Evolutionary conservation across 2,113 vertebrate species (phyloP).

Genomic region (Oxygymnocypris stewartii): DNA sequence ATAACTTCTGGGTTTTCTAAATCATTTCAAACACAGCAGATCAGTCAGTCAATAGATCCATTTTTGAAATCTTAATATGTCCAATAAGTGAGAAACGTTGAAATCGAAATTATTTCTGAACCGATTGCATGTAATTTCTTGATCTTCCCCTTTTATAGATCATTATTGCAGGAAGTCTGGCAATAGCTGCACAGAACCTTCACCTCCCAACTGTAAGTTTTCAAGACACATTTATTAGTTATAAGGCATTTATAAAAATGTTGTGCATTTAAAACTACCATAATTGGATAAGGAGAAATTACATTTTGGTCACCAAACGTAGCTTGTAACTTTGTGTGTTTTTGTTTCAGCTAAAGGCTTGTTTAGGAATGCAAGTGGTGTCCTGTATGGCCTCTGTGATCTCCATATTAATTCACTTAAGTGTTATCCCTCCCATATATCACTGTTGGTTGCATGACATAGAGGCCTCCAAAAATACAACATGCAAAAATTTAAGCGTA

Average conservation of each 20-base stretch:
- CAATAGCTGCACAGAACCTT: conserved; percentile 71
- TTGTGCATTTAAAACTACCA: background rate
- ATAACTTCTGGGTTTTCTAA: no score
- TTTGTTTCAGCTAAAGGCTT: conserved; percentile 68
- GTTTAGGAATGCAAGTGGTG: conserved; percentile 70
- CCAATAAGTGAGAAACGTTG: background rate
- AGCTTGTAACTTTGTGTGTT: background rate
- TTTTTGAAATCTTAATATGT: background rate
- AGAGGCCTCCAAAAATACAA: background rate
- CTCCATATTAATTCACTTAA: conserved; percentile 37
- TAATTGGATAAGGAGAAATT: background rate
- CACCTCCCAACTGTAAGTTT: conserved; percentile 67
- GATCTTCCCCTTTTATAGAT: conserved; percentile 51
- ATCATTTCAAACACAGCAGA: background rate
- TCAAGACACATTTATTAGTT: no score
- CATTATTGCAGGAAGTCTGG: conserved; percentile 67
- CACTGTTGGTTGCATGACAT: background rate
- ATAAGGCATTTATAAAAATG: background rate
- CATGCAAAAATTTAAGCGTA: background rate
- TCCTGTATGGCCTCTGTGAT: conserved; percentile 43
- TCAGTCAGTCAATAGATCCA: background rate
- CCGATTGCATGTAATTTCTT: background rate
- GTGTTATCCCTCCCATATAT: rapidly evolving
- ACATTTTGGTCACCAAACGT: background rate
- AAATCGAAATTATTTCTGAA: background rate